phyloP scores from a whole-genome alignment of 2,113 vertebrate genomes.

The Gobius niger region DNA sequence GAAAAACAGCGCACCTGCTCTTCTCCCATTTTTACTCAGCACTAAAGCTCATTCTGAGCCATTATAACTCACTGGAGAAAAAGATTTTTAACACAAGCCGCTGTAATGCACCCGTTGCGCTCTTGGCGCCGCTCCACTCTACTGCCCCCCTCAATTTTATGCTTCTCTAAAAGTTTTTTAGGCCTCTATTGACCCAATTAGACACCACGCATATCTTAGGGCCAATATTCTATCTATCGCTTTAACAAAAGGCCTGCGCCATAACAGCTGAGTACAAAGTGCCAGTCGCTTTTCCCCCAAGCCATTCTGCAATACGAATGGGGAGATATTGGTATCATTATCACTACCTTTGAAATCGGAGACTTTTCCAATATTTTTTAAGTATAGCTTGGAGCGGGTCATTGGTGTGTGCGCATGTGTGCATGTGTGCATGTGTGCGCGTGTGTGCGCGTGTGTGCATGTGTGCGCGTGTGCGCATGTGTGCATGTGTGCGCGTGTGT shows the following conservation, averaged over 20 bases:
- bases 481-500: no score
- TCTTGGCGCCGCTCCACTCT: conserved; percentile 16
- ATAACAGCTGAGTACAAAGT: conserved; percentile 43
- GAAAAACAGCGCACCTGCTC: conserved; percentile 18
- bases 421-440: no score
- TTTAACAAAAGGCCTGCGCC: conserved; percentile 42
- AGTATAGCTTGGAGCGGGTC: conserved; percentile 12
- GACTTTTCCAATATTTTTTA: conserved; percentile 4
- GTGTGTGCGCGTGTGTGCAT: no score
- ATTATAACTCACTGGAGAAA: conserved; percentile 30
- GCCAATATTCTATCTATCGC: conserved; percentile 42
- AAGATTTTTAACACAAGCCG: conserved; percentile 16
- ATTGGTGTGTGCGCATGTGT: not conserved
- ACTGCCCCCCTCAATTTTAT: conserved; percentile 26
- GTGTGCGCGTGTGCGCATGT: no score
- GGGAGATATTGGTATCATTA: conserved; percentile 17
- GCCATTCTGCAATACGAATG: conserved; percentile 23
- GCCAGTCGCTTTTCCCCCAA: conserved; percentile 30
- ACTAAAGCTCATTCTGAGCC: conserved; percentile 10
- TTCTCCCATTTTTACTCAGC: conserved; percentile 30
- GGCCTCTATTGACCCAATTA: conserved; percentile 57
- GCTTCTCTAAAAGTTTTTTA: conserved; percentile 30
- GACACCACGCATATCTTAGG: conserved; percentile 33
- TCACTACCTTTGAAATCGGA: conserved; percentile 14
- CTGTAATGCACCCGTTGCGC: conserved; percentile 37